A percentile compares a stretch with the other conserved stretches of the same genome.
These are phyloP conservation scores for Mirza zaza DNA, from an alignment of 2,113 vertebrate genomes.

Conservation along the genomic window DNA sequence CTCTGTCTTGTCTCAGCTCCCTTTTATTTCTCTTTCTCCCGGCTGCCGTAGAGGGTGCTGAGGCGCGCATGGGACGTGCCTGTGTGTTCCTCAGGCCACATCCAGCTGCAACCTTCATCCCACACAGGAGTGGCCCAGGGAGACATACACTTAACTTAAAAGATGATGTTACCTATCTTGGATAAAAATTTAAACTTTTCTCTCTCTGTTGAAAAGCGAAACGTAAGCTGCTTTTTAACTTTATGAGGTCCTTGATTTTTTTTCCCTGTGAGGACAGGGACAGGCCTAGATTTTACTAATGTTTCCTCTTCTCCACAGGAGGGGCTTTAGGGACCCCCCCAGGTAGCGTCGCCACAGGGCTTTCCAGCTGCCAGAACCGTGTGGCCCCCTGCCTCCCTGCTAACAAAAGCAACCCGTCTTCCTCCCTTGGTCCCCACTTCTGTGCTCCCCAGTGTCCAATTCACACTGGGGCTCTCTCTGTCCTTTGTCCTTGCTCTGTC, in stretches of 20 bases:
- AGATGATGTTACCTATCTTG: neutral
- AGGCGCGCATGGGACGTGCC: rapidly evolving
- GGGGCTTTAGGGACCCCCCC: neutral
- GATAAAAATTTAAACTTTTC: neutral
- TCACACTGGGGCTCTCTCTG: neutral
- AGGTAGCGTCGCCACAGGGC: neutral
- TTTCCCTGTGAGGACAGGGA: neutral
- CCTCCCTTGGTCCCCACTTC: neutral
- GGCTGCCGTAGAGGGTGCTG: neutral
- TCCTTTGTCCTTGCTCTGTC: neutral
- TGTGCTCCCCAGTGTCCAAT: neutral
- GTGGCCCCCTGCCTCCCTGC: neutral
- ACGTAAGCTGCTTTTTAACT: neutral
- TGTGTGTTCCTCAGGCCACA: rapidly evolving
- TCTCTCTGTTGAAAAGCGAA: neutral
- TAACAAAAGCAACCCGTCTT: neutral
- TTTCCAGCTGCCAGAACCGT: neutral
- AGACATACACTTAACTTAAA: neutral
- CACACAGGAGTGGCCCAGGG: neutral
- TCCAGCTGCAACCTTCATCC: neutral
- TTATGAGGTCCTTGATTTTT: neutral
- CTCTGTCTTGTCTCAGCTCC: neutral
- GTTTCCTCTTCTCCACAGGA: neutral
- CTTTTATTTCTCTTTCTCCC: neutral
- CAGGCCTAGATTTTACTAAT: neutral